Base-by-base conservation (phyloP, 2,888 invertebrate genomes). In the Galerucella nymphaeae region DNA sequence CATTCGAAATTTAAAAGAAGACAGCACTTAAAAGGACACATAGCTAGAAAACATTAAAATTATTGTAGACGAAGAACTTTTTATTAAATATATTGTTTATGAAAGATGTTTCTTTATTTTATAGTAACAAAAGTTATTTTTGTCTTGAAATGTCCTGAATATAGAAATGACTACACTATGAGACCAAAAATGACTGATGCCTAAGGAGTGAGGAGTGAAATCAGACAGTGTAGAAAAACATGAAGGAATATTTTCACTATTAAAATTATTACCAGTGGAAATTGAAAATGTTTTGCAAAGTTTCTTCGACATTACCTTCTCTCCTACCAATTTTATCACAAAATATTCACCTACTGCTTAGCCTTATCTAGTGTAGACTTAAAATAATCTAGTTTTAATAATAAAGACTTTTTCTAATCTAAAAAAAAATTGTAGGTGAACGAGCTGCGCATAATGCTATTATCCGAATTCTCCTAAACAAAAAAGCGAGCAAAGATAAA, bases 1-100 rank as follows among this genome's bases (percentile, higher is more conserved):
- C 72, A 76, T 14, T 77, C 76, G 63, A 77, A 76, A 66, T 80
- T 81, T 30, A 81, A 81, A 71, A 70, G 81, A 23, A 79, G 77
- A 38, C 75, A 74, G 23, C 78, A 79, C 66, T 65, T 82, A 42
- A 70, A 72, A 63, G 73, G 77, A 14, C 81, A 81, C 57, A 66
- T 77, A 18, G 61, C 70, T 1, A 63, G 70, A 48, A 72, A 74
- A 16, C 78, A 78, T 57, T 30, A 30, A 30, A 4, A 30, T 30
- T 30, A 30, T 30, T 30, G 23, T 30, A 30, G 23, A 23, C 23
- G 23, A 23, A 23, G 3, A 23, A 23, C 2, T 23, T 23, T 45
- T 11, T 14, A 4, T 50, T 50, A n/a, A 53, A 16, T 53, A 16
- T 16, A 16, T 53, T 53, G 50, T 53, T 53, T n/a, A 16, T 16